Evolutionary conservation across 2,113 vertebrate species (phyloP).

Genomic region (Pitta sordida): DNA sequence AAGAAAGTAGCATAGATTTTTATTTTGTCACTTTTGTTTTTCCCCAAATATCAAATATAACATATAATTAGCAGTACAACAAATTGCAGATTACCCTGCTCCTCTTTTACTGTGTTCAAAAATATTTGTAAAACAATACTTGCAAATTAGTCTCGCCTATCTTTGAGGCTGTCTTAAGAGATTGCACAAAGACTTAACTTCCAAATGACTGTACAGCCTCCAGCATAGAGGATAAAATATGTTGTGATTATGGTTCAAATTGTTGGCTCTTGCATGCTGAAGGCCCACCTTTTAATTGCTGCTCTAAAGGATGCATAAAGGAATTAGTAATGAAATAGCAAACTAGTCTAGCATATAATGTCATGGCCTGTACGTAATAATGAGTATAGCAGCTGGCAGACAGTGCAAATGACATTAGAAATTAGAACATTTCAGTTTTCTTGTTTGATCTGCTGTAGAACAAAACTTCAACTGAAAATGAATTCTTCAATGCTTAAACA

Average conservation of each 20-base stretch:
- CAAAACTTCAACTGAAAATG: neutral
- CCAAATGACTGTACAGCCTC: neutral
- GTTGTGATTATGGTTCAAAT: neutral
- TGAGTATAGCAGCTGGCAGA: slow-evolving; percentile 43
- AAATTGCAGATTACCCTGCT: neutral
- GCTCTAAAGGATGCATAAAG: neutral
- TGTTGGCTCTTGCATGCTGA: neutral
- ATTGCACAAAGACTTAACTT: neutral
- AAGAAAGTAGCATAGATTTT: neutral
- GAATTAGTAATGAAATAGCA: slow-evolving; percentile 28
- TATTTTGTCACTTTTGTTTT: neutral
- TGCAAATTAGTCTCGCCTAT: neutral
- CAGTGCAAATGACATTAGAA: slow-evolving; percentile 28
- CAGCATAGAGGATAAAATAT: neutral
- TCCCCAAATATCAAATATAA: neutral
- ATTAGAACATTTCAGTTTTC: slow-evolving; percentile 45
- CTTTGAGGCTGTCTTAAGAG: neutral
- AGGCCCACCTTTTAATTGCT: slow-evolving; percentile 3
- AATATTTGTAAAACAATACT: neutral
- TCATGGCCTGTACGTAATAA: neutral
- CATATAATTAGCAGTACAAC: neutral
- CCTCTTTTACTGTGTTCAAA: neutral
- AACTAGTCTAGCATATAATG: slow-evolving; percentile 36
- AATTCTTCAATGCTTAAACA: neutral
- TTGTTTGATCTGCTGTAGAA: neutral